Percentiles rank a stretch among this genome's conserved stretches.
Conservation (phyloP, 2,888 invertebrate genomes). For the Chalcosyrphus nemorum region DNA sequence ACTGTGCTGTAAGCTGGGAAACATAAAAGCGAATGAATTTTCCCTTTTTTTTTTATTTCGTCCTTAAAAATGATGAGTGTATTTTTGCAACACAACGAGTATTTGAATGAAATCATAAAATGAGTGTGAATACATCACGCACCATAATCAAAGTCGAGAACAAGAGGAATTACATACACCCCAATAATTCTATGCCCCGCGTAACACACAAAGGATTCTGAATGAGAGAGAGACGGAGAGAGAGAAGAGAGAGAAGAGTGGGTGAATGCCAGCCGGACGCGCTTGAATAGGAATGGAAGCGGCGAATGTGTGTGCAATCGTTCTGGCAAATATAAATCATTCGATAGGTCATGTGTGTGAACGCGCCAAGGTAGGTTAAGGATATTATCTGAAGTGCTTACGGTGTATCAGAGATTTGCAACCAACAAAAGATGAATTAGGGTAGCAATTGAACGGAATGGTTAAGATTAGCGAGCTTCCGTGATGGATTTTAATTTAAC, state of each 20-base stretch:
- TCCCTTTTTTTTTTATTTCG: neutral
- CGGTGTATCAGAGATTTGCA: slow-evolving; percentile 15
- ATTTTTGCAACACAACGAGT: slow-evolving; percentile 8
- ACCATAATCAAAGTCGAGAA: slow-evolving; percentile 60
- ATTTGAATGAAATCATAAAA: slow-evolving; percentile 60
- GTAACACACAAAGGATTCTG: neutral
- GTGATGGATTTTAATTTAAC: slow-evolving; percentile 9
- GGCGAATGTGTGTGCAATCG: too few relatives aligned
- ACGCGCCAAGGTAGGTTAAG: slow-evolving; percentile 4
- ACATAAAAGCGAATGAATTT: slow-evolving; percentile 13
- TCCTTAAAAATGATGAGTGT: slow-evolving; percentile 36
- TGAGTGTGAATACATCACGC: slow-evolving; percentile 56
- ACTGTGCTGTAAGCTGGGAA: slow-evolving; percentile 3
- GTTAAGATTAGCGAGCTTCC: neutral
- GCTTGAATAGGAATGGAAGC: neutral
- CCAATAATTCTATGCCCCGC: slow-evolving; percentile 17
- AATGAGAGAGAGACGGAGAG: too few relatives aligned
- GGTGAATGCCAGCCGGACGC: neutral
- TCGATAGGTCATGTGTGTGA: slow-evolving; percentile 29
- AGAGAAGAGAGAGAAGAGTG: too few relatives aligned
- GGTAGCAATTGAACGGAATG: slow-evolving; percentile 29
- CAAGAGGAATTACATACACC: slow-evolving; percentile 59
- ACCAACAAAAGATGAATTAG: slow-evolving; percentile 44
- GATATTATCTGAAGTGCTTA: slow-evolving; percentile 39
- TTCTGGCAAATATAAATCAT: slow-evolving; percentile 58